Evolutionary conservation across 2,888 invertebrate species (phyloP), one percentile per base, ranked within the genome.

Genomic region (Labia minor): DNA sequence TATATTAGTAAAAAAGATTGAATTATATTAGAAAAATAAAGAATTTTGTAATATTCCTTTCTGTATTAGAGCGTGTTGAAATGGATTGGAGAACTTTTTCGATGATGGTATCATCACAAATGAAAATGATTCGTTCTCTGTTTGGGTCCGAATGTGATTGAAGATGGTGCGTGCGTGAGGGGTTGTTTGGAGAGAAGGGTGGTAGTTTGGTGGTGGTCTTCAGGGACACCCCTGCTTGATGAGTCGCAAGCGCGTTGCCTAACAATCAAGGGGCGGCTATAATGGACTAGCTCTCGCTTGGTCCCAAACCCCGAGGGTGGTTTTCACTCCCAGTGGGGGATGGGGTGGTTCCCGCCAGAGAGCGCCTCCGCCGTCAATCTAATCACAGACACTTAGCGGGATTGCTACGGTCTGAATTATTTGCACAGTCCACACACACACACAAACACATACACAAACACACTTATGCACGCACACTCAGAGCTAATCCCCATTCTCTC

Each of bases 381-480:
- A 70, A 70, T 70, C 70, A 63, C 63, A 62, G 62, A 68, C 70
- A 70, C 70, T 70, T 70, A 70, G 70, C 70, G 64, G 65, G 70
- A 70, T 70, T 70, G 70, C 65, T 62, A 62, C 67, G 14, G 64
- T 26, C 67, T 68, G 67, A 68, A 68, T 68, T 68, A 68, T 68
- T 68, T 65, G 63, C 63, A 61, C 61, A 11, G 63, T 19, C 63
- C 49, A 16, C 49, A 4, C 16, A 49, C 49, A 11, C 49, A 4
- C 37, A 37, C 65, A 18, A n/a, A 14, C 64, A n/a, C 16, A 18
- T 16, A 19, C 18, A 26, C 1, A 20, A 11, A 62, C 62, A 62
- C 1, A 62, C n/a, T n/a, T n/a, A n/a, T n/a, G n/a, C n/a, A n/a
- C 16, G 16, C 19, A 18, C 21, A 33, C 21, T 1, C 2, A 18